Conservation (phyloP, 2,113 vertebrate genomes). For the Pedetes capensis region DNA sequence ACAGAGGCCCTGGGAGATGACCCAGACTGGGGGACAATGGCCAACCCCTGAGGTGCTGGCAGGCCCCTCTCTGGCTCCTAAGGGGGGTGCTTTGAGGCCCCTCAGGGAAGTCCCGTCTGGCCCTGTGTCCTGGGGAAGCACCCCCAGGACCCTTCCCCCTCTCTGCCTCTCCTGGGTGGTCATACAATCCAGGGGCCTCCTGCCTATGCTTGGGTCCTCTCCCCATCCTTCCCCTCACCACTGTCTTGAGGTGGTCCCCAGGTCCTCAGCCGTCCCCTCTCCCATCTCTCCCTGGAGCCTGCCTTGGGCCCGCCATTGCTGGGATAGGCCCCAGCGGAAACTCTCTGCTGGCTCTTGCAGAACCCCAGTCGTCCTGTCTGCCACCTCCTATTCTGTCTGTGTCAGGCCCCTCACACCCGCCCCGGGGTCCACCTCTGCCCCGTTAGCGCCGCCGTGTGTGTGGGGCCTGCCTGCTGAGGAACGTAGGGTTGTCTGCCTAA, state of each 20-base stretch:
- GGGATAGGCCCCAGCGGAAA: not conserved
- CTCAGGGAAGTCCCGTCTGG: not conserved
- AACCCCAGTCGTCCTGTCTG: not conserved
- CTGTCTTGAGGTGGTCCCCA: not conserved
- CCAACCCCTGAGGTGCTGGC: not conserved
- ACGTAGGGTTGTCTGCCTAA: not conserved
- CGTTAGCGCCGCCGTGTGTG: too few species aligned
- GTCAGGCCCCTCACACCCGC: not conserved
- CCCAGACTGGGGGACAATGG: not conserved
- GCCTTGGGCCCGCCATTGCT: not conserved
- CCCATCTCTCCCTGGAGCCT: not conserved
- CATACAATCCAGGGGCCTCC: rapidly evolving
- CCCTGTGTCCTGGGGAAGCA: not conserved
- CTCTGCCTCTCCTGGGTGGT: not conserved
- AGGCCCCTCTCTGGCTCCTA: not conserved
- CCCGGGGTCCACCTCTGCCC: too few species aligned
- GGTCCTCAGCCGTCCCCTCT: not conserved
- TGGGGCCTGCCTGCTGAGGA: not conserved
- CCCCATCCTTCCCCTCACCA: not conserved
- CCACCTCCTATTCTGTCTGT: not conserved
- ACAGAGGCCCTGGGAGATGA: not conserved
- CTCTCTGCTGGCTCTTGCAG: not conserved
- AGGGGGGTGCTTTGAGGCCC: not conserved
- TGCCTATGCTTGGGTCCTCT: not conserved
- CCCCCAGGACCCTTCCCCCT: not conserved